Conservation (phyloP, 2,113 vertebrate genomes). For the Dissostichus mawsoni region DNA sequence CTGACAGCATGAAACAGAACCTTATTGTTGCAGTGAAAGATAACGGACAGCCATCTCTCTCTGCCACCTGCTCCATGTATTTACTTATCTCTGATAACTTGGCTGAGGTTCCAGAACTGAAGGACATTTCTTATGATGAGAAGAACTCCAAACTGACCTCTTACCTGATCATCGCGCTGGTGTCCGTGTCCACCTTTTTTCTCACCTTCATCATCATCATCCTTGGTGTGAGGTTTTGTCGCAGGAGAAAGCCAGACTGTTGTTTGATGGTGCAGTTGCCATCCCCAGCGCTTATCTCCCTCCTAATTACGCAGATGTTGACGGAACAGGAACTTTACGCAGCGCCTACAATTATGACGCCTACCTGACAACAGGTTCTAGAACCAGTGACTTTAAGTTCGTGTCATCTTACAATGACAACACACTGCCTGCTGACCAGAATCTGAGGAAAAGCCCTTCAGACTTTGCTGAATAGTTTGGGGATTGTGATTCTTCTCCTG, state of each 20-base stretch:
- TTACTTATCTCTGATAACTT: no score
- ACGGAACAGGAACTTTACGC: no score
- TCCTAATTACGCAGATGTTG: no score
- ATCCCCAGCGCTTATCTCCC: no score
- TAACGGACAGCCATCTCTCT: no score
- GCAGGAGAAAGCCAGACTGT: slow-evolving; percentile 39
- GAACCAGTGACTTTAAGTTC: slow-evolving; percentile 1
- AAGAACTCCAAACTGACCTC: slow-evolving; percentile 77
- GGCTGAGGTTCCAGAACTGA: slow-evolving; percentile 30
- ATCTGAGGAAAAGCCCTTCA: slow-evolving; percentile 52
- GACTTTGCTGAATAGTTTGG: slow-evolving; percentile 42
- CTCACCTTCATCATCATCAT: slow-evolving; percentile 69
- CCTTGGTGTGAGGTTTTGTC: slow-evolving; percentile 62
- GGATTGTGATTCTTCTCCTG: background rate
- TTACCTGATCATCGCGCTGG: slow-evolving; percentile 69
- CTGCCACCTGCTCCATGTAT: no score
- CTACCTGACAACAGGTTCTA: no score
- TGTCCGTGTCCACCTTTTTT: slow-evolving; percentile 72
- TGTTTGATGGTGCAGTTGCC: no score
- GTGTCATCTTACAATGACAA: slow-evolving; percentile 60
- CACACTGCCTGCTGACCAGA: slow-evolving; percentile 65
- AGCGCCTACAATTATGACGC: no score
- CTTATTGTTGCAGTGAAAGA: no score
- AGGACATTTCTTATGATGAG: slow-evolving; percentile 54
- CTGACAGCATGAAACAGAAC: no score